phyloP scores from a whole-genome alignment of 1,140 invertebrate genomes.

The Gryllus bimaculatus region DNA sequence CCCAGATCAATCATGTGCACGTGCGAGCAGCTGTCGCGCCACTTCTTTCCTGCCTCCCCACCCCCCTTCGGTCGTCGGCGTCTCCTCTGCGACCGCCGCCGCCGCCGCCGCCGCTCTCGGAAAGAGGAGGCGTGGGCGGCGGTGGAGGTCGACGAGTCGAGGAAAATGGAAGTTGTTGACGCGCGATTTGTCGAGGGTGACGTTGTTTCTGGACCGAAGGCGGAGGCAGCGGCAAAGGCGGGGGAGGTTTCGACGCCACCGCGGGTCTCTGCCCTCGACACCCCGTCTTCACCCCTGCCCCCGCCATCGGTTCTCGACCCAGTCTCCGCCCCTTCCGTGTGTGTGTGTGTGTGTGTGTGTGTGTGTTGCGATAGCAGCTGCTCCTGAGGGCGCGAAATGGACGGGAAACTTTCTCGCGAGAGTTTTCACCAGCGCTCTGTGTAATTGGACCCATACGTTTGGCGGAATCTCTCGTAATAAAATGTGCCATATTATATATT shows the following conservation, averaged over 20 bases:
- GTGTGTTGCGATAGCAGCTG: too few species aligned
- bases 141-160: background rate
- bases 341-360: too few species aligned
- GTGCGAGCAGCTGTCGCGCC: background rate
- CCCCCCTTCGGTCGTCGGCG: too few species aligned
- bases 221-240: too few species aligned
- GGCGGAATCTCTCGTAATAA: too few species aligned
- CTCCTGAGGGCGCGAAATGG: too few species aligned
- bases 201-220: background rate
- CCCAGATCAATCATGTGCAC: background rate
- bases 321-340: background rate
- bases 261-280: background rate
- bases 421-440: too few species aligned
- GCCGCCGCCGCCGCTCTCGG: background rate
- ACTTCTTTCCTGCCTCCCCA: background rate
- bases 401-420: too few species aligned
- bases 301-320: background rate
- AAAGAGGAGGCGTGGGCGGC: background rate
- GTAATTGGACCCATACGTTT: too few species aligned
- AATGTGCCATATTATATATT: too few species aligned
- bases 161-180: slow-evolving; percentile 1
- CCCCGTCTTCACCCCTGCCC: background rate
- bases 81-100: background rate
- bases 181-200: background rate
- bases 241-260: background rate